Evolutionary conservation across 2,797 vertebrate genomes (phyloP).

Genomic region (Cyclura pinguis): DNA sequence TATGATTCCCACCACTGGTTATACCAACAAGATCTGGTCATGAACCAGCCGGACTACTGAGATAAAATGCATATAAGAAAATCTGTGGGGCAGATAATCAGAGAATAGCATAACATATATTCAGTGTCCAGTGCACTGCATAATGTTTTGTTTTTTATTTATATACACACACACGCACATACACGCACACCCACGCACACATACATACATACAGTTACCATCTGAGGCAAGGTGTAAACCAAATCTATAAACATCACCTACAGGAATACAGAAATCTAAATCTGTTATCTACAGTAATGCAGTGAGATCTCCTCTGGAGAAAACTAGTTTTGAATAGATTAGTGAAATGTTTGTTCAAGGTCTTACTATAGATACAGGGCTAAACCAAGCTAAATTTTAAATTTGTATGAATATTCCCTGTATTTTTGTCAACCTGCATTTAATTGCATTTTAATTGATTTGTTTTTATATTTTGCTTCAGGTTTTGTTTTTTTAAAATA

Average conservation of each 20-base stretch:
- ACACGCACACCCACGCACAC: no score
- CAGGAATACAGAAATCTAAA: no score
- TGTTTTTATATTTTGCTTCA: neutral
- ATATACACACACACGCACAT: no score
- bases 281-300: neutral
- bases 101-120: neutral
- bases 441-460: neutral
- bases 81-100: neutral
- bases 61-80: neutral
- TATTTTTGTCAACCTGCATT: neutral
- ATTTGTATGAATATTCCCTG: neutral
- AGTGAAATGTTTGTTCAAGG: neutral
- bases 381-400: neutral
- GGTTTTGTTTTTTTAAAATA: neutral
- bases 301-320: neutral
- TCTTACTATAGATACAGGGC: neutral
- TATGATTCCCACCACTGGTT: neutral
- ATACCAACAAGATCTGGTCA: neutral
- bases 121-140: neutral
- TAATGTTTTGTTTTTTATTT: neutral
- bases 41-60: neutral
- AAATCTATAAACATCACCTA: neutral
- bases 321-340: neutral
- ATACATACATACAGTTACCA: neutral
- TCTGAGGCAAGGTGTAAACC: neutral